Evolutionary conservation across 1,140 invertebrate species (phyloP).

Genomic region (Heliconius nattereri): DNA sequence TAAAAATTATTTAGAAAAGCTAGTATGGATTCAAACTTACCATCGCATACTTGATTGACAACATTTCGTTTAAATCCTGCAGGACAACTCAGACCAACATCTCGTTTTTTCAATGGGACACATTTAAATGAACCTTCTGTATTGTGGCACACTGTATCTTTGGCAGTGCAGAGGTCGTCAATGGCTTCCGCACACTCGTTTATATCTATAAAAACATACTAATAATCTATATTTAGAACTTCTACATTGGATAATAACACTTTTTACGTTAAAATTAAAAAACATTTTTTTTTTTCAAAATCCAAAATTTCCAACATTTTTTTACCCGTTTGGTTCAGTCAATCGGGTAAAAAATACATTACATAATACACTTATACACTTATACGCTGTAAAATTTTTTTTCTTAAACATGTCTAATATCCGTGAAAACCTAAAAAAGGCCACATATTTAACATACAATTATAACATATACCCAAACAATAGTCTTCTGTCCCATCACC

Average conservation of each 20-base stretch:
- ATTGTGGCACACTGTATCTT: conserved; percentile 84
- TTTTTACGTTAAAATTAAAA: too few species aligned
- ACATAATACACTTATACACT: too few species aligned
- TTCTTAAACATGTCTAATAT: too few species aligned
- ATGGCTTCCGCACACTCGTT: conserved; percentile 84
- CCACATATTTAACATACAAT: too few species aligned
- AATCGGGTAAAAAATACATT: too few species aligned
- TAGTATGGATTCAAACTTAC: conserved; percentile 71
- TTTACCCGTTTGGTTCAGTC: too few species aligned
- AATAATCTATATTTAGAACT: background rate
- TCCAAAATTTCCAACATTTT: background rate
- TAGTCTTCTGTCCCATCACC: conserved; percentile 9
- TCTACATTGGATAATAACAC: background rate
- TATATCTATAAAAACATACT: conserved; percentile 81
- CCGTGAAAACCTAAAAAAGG: too few species aligned
- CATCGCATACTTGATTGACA: conserved; percentile 85
- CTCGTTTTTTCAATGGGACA: conserved; percentile 70
- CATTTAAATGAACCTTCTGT: conserved; percentile 82
- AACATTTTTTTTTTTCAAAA: background rate
- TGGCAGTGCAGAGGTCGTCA: conserved; percentile 83
- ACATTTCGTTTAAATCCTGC: conserved; percentile 84
- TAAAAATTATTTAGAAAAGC: background rate
- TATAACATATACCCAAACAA: background rate
- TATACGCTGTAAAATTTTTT: too few species aligned
- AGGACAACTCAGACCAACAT: conserved; percentile 80